These are phyloP conservation scores for Brachionus paranguensis DNA, from an alignment of 1,140 invertebrate species.

Conservation along the genomic window DNA sequence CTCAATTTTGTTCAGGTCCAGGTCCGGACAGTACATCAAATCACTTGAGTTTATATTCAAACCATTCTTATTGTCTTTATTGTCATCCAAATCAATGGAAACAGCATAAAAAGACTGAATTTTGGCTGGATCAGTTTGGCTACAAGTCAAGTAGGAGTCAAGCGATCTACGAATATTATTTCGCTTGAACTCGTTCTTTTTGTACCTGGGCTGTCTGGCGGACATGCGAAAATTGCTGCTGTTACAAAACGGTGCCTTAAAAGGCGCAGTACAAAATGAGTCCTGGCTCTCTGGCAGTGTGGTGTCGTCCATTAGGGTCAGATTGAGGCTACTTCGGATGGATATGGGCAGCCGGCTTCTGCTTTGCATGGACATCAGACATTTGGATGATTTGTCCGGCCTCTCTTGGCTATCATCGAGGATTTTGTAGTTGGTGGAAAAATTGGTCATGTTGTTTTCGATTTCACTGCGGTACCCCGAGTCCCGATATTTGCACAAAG, in stretches of 20 bases:
- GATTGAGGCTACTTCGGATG: constrained; percentile 12
- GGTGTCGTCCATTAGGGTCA: constrained; percentile 13
- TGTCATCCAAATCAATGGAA: constrained; percentile 26
- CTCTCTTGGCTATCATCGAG: neutral
- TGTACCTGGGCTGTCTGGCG: neutral
- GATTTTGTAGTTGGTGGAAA: constrained; percentile 2
- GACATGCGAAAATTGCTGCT: neutral
- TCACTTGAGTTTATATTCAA: neutral
- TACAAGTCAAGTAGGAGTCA: constrained; percentile 2
- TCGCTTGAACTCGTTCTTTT: constrained; percentile 30
- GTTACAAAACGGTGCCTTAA: neutral
- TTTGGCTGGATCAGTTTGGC: neutral
- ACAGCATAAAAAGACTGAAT: constrained; percentile 20
- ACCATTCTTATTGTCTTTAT: neutral
- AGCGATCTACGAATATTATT: constrained; percentile 29
- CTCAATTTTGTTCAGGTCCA: constrained; percentile 16
- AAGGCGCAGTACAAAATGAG: neutral
- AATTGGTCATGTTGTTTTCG: constrained; percentile 26
- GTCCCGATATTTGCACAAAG: constrained; percentile 16
- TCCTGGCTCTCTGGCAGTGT: neutral
- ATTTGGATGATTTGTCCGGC: neutral
- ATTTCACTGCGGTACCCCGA: constrained; percentile 33
- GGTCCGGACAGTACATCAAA: constrained; percentile 20
- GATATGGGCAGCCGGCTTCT: constrained; percentile 23
- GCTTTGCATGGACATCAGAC: neutral